phyloP scores from a whole-genome alignment of 2,888 invertebrate species.

The Xanthia icteritia region DNA sequence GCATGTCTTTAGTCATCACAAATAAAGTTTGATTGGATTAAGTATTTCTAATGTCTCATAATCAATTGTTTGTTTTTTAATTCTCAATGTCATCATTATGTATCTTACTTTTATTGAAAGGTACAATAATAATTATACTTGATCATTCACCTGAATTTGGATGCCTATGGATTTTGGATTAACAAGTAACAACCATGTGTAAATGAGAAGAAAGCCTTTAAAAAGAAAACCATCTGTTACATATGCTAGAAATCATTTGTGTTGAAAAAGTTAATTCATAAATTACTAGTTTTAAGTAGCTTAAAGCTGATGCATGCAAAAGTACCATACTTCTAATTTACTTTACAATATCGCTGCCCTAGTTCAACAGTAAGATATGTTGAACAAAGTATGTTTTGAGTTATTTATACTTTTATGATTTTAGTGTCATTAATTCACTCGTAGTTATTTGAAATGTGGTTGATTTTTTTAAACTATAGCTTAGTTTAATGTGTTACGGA shows the following conservation, averaged over 20 bases:
- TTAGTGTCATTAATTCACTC: too few species aligned
- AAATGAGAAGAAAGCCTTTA: constrained; percentile 14
- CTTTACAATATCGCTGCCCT: too few species aligned
- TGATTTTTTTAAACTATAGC: too few species aligned
- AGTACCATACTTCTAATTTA: not conserved
- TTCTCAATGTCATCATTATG: not conserved
- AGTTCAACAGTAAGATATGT: too few species aligned
- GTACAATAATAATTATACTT: not conserved
- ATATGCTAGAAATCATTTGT: not conserved
- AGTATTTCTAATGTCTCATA: constrained; percentile 2
- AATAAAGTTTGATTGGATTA: too few species aligned
- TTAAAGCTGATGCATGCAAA: constrained; percentile 28
- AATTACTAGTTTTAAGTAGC: not conserved
- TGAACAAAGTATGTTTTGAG: too few species aligned
- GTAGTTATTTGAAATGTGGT: too few species aligned
- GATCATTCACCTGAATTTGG: not conserved
- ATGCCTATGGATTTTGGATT: constrained; percentile 16
- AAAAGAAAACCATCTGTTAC: not conserved
- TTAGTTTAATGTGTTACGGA: too few species aligned
- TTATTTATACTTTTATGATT: too few species aligned
- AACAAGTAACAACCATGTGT: constrained; percentile 29
- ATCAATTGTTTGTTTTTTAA: not conserved
- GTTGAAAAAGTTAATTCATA: not conserved
- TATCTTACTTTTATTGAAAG: not conserved
- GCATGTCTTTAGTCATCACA: not conserved